These are phyloP conservation scores for Gallinago solitaria DNA, from an alignment of 2,797 vertebrate genomes.

Conservation along the genomic window DNA sequence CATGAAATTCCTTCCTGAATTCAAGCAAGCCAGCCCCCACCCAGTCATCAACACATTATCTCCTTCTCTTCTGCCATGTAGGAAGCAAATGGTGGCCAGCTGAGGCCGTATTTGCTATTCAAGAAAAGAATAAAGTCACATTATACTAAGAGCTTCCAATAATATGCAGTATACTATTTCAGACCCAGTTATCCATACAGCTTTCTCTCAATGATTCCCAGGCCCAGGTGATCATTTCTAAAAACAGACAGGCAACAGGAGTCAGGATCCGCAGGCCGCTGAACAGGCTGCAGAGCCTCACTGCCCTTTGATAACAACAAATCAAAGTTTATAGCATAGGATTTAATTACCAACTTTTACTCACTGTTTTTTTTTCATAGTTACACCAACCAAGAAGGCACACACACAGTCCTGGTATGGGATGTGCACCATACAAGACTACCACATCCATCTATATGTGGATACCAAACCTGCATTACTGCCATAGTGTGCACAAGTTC, in stretches of 20 bases:
- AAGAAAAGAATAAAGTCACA: not conserved
- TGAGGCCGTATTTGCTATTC: not conserved
- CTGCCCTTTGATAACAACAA: not conserved
- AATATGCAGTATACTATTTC: fast-evolving
- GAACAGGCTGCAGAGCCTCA: not conserved
- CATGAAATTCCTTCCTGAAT: not conserved
- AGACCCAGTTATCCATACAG: not conserved
- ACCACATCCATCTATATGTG: fast-evolving
- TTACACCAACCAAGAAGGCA: fast-evolving
- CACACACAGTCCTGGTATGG: fast-evolving
- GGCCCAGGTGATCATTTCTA: not conserved
- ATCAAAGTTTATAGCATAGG: fast-evolving
- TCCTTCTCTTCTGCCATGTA: not conserved
- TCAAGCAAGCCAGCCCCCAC: not conserved
- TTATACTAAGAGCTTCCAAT: not conserved
- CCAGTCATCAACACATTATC: not conserved
- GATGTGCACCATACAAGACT: fast-evolving
- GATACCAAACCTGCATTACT: not conserved
- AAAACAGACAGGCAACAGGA: not conserved
- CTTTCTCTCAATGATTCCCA: not conserved
- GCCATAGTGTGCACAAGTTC: fast-evolving
- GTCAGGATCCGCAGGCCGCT: not conserved
- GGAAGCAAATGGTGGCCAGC: not conserved
- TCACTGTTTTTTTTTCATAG: not conserved
- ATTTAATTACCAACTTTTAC: not conserved